Percentiles rank a stretch among this genome's conserved stretches.
phyloP scores from a whole-genome alignment of 2,797 vertebrate genomes.

The Arctocebus calabarensis region DNA sequence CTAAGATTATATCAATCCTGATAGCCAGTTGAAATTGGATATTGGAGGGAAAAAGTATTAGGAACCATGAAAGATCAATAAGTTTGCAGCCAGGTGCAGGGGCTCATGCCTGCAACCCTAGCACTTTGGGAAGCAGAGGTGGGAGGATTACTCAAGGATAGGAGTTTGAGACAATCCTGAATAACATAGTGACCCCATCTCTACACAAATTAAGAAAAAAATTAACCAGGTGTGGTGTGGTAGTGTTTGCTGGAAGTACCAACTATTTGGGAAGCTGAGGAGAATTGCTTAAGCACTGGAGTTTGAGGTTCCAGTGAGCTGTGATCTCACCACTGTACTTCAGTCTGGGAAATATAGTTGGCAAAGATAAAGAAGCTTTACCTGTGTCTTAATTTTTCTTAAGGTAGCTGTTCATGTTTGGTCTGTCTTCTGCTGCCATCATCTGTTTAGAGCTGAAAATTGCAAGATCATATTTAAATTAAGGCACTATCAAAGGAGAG shows the following conservation, averaged over 20 bases:
- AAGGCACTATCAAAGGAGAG: not conserved
- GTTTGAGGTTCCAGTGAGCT: not conserved
- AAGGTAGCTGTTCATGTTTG: fast-evolving
- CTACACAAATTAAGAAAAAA: too few species aligned
- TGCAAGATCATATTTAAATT: not conserved
- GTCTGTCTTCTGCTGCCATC: constrained; percentile 62
- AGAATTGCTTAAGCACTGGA: not conserved
- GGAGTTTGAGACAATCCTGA: too few species aligned
- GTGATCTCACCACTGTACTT: not conserved
- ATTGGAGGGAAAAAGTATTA: not conserved
- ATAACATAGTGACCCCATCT: too few species aligned
- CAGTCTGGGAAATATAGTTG: not conserved
- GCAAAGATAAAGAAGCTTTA: not conserved
- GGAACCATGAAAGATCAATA: not conserved
- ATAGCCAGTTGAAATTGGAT: not conserved
- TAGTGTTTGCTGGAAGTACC: too few species aligned
- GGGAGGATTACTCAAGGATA: too few species aligned
- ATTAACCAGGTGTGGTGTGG: too few species aligned
- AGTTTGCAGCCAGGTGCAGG: not conserved
- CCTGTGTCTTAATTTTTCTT: not conserved
- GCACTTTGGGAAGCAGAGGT: too few species aligned
- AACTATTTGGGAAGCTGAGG: not conserved
- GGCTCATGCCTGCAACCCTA: too few species aligned
- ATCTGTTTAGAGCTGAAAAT: constrained; percentile 50
- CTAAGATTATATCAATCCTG: not conserved